Evolutionary conservation across 1,140 invertebrate genomes (phyloP).

Genomic region (Chlorops oryzae): DNA sequence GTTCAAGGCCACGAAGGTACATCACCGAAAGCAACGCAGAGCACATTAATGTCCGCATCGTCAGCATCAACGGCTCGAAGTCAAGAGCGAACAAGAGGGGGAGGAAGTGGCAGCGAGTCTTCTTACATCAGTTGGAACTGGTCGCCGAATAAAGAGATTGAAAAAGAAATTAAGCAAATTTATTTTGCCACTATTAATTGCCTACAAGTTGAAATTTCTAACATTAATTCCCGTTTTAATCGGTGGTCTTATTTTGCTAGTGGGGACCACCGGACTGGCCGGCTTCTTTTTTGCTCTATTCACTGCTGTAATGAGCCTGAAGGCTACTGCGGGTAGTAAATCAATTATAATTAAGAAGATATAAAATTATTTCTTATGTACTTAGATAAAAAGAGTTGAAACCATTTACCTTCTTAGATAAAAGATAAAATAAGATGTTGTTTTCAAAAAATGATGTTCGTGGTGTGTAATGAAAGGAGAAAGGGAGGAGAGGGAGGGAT

Average conservation of each 20-base stretch:
- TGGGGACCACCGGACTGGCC: conserved; percentile 68
- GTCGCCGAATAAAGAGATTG: conserved; percentile 43
- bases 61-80: background rate
- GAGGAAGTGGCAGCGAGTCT: background rate
- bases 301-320: conserved; percentile 57
- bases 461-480: no score
- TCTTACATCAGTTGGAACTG: conserved; percentile 3
- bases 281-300: conserved; percentile 82
- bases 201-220: conserved; percentile 77
- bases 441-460: no score
- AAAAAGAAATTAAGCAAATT: conserved; percentile 62
- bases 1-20: conserved; percentile 32
- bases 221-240: conserved; percentile 68
- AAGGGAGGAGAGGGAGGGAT: no score
- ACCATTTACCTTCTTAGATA: no score
- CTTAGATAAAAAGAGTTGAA: no score
- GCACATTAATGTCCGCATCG: background rate
- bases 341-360: no score
- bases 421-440: no score
- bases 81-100: conserved; percentile 4
- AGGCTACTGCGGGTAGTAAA: conserved; percentile 36
- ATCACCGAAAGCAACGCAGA: background rate
- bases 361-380: no score
- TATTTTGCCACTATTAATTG: conserved; percentile 66
- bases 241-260: conserved; percentile 64